Base-by-base conservation (phyloP, 2,888 invertebrate genomes). In the Ormyrus rosae region DNA sequence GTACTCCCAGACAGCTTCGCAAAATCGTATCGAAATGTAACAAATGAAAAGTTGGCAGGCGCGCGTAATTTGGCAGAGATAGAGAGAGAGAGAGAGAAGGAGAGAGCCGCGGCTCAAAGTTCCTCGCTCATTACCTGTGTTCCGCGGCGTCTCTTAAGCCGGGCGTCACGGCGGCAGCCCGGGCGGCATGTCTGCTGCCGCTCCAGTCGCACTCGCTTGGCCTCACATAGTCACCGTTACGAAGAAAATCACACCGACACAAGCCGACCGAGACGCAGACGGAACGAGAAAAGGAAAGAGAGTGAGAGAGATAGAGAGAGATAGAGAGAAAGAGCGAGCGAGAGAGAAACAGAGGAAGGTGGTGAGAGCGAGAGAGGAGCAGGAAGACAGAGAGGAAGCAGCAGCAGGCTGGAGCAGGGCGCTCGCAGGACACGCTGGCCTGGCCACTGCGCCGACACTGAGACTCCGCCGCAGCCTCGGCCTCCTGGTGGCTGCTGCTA, bases 391-490 rank as follows among this genome's bases (percentile, higher is more conserved):
- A 45, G 19, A 50, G 63, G 64, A 8, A 58, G 58, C 13, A 13
- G 19, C 46, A 45, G 64, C 11, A 2, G n/a, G 19, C 19, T 58
- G 45, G 64, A 71, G 60, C 60, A 60, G 67, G 64, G 58, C 75
- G 70, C 78, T 78, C 81, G 87, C 89, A 88, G 89, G 89, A 89
- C 90, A 88, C 89, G 88, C 88, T 88, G 88, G 90, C 90, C 90
- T 90, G 90, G 90, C 90, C 90, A 90, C 90, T 90, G 90, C 90
- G 90, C 90, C 90, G 90, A 88, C 89, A 90, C 90, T 90, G 89
- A 90, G 87, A 53, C 74, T 74, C 58, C 78, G 50, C 60, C 75
- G 64, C 70, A 65, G 77, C 80, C 73, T 78, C 77, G 51, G 76
- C 70, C 78, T 80, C 80, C 80, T 73, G 79, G 80, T 74, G 68